These are phyloP conservation scores for Plemyria rubiginata DNA, from an alignment of 2,888 invertebrate species.

Conservation along the genomic window DNA sequence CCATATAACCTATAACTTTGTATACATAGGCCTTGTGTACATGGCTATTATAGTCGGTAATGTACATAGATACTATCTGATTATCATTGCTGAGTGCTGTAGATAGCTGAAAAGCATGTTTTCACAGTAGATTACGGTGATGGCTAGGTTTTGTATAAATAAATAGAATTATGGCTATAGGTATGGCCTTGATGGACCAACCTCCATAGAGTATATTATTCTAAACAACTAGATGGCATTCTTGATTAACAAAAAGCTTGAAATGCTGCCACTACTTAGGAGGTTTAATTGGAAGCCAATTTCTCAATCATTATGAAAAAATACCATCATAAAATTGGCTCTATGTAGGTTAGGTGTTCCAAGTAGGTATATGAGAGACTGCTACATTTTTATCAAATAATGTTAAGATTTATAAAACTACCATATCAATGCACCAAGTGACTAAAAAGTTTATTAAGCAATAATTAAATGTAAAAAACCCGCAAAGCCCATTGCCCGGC, in stretches of 20 bases:
- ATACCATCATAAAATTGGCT: too few relatives aligned
- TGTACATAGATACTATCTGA: conserved; percentile 66
- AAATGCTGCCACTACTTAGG: too few relatives aligned
- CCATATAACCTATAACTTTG: conserved; percentile 72
- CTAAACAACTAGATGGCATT: not conserved
- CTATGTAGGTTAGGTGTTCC: too few relatives aligned
- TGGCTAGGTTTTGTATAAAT: conserved; percentile 30
- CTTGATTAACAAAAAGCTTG: not conserved
- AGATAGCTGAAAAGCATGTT: conserved; percentile 51
- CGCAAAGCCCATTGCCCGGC: too few relatives aligned
- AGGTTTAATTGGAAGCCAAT: too few relatives aligned
- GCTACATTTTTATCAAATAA: too few relatives aligned
- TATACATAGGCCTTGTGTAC: conserved; percentile 57
- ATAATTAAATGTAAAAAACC: too few relatives aligned
- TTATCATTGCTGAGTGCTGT: conserved; percentile 58
- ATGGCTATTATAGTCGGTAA: conserved; percentile 52
- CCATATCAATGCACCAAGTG: too few relatives aligned
- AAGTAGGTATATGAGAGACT: too few relatives aligned
- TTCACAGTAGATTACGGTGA: conserved; percentile 45
- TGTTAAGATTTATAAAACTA: too few relatives aligned
- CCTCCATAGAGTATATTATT: not conserved
- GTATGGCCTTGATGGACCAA: not conserved
- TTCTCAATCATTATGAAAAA: too few relatives aligned
- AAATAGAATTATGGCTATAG: not conserved
- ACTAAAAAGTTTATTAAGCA: too few relatives aligned